Evolutionary conservation across 2,888 invertebrate species (phyloP).

Genomic region (Ormyrus rosae): DNA sequence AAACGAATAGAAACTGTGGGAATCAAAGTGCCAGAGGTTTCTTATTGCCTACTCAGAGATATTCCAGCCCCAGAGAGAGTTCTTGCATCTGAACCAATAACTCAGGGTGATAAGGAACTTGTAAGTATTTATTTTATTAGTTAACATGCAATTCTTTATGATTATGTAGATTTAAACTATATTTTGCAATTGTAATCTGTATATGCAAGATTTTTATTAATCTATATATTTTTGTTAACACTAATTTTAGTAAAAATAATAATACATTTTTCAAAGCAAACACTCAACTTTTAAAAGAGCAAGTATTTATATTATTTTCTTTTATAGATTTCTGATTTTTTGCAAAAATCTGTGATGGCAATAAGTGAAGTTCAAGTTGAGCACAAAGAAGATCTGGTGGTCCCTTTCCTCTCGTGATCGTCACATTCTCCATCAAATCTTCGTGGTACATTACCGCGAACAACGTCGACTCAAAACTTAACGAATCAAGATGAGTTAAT

Average conservation of each 20-base stretch:
- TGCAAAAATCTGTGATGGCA: conserved; percentile 84
- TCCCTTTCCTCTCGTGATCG: conserved; percentile 83
- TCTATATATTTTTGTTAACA: not conserved
- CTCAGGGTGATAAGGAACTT: conserved; percentile 81
- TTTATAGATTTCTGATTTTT: conserved; percentile 83
- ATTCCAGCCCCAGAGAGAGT: conserved; percentile 85
- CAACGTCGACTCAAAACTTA: conserved; percentile 52
- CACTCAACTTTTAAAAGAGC: not conserved
- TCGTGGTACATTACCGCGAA: conserved; percentile 27
- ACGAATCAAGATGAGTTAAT: conserved; percentile 54
- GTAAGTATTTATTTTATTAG: conserved; percentile 77
- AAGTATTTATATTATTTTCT: conserved; percentile 34
- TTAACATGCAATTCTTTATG: not conserved
- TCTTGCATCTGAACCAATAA: conserved; percentile 81
- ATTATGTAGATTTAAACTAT: not conserved
- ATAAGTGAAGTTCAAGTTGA: conserved; percentile 89
- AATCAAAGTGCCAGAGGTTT: conserved; percentile 75
- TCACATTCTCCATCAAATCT: conserved; percentile 45
- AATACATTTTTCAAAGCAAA: not conserved
- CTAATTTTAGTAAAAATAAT: too few species aligned
- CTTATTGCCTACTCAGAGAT: conserved; percentile 81
- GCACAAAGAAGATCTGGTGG: conserved; percentile 93
- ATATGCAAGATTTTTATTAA: not conserved
- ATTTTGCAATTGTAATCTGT: not conserved
- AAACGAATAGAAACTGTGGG: conserved; percentile 74